phyloP scores from a whole-genome alignment of 53 echinoderm and acorn worm species.

The Crossaster papposus region DNA sequence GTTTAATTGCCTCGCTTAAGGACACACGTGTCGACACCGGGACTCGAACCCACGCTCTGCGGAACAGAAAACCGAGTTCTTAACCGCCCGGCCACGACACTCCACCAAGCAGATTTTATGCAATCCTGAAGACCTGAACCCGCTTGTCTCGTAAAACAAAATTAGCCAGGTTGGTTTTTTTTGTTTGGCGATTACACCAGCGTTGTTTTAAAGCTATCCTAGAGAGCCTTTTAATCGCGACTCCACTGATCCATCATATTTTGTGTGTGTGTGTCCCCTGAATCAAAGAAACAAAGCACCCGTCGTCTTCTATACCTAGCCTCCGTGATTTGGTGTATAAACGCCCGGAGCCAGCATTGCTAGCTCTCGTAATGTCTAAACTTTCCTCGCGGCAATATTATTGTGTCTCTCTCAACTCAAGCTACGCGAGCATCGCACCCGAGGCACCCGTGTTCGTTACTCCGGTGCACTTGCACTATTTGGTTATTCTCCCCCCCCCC shows the following conservation, averaged over 20 bases:
- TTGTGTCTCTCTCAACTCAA: not conserved
- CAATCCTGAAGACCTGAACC: not conserved
- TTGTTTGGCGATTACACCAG: not conserved
- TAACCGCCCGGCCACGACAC: no score
- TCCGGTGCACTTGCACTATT: slow-evolving; percentile 46
- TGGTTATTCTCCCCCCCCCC: no score
- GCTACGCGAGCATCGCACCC: not conserved
- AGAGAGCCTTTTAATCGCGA: slow-evolving; percentile 11
- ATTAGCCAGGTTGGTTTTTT: slow-evolving; percentile 17
- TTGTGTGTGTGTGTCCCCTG: no score
- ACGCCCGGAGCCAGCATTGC: slow-evolving; percentile 15
- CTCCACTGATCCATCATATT: not conserved
- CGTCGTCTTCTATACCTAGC: slow-evolving; percentile 3
- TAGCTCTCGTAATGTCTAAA: slow-evolving; percentile 15
- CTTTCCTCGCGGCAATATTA: slow-evolving; percentile 17
- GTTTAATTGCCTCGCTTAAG: no score
- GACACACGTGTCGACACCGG: no score
- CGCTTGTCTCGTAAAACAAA: not conserved
- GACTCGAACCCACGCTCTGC: no score
- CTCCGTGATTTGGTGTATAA: slow-evolving; percentile 12
- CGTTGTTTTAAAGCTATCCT: not conserved
- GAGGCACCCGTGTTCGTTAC: slow-evolving; percentile 33
- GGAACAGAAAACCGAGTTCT: no score
- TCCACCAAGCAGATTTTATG: not conserved
- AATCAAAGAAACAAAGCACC: not conserved